Evolutionary conservation across 2,888 invertebrate genomes (phyloP).

Genomic region (Lamellibrachia satsuma): DNA sequence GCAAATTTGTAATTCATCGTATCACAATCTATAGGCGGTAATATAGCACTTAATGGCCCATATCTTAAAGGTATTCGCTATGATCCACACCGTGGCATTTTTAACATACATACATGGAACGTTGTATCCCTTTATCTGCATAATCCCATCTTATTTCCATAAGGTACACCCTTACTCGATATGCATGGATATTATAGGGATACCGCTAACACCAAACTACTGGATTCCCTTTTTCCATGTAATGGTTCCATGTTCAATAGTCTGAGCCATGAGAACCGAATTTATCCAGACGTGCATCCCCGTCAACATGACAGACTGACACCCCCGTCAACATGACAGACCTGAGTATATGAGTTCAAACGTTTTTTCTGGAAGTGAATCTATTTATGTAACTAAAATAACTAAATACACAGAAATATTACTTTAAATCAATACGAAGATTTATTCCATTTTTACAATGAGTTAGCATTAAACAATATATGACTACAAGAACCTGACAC

Average conservation of each 20-base stretch:
- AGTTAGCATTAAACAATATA: not conserved
- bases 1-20: not conserved
- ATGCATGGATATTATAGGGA: too few species aligned
- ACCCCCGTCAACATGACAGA: too few species aligned
- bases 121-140: not conserved
- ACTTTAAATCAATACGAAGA: not conserved
- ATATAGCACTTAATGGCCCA: not conserved
- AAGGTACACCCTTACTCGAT: not conserved
- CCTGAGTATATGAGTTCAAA: too few species aligned
- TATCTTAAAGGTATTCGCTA: not conserved
- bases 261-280: too few species aligned
- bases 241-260: too few species aligned
- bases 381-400: too few species aligned
- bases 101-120: not conserved
- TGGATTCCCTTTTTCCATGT: too few species aligned
- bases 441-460: not conserved
- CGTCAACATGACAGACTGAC: too few species aligned
- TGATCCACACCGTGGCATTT: too few species aligned
- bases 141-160: not conserved
- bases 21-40: not conserved
- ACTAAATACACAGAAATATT: not conserved
- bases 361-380: too few species aligned
- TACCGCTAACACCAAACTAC: too few species aligned
- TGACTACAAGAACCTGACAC: not conserved
- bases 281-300: too few species aligned